These are phyloP conservation scores for Plebejus anna DNA, from an alignment of 2,888 invertebrate species.

Conservation along the genomic window DNA sequence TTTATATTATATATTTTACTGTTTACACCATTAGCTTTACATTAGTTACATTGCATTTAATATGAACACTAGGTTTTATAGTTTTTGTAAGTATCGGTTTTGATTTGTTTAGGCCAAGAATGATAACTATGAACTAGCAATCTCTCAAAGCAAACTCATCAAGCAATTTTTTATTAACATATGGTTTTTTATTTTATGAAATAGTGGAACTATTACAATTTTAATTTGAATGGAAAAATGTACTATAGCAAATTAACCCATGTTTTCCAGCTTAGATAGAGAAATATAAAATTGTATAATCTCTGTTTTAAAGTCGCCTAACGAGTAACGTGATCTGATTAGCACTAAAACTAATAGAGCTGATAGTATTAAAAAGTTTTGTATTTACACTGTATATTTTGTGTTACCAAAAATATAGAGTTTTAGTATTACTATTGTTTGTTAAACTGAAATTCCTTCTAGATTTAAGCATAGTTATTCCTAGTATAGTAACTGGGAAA, in stretches of 20 bases:
- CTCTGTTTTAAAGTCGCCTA: background rate
- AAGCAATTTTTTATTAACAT: too few relatives aligned
- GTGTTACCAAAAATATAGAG: slow-evolving; percentile 67
- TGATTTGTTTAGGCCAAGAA: background rate
- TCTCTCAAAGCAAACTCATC: too few relatives aligned
- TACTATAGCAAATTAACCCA: background rate
- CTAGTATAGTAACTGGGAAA: slow-evolving; percentile 59
- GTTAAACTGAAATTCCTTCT: slow-evolving; percentile 66
- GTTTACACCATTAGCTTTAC: background rate
- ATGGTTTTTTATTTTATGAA: too few relatives aligned
- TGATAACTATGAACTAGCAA: too few relatives aligned
- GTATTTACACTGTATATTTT: slow-evolving; percentile 54
- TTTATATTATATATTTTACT: background rate
- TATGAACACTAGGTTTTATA: background rate
- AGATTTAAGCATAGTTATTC: slow-evolving; percentile 74
- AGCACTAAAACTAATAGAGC: background rate
- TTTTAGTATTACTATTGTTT: slow-evolving; percentile 51
- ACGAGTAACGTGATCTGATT: slow-evolving; percentile 5
- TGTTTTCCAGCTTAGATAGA: background rate
- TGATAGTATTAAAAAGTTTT: slow-evolving; percentile 31
- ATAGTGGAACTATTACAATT: too few relatives aligned
- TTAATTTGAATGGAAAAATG: background rate
- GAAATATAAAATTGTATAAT: background rate
- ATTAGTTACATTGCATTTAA: background rate
- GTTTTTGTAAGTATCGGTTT: too few relatives aligned